Evolutionary conservation across 2,113 vertebrate genomes (phyloP).

Genomic region (Gallinago paraguaiae): DNA sequence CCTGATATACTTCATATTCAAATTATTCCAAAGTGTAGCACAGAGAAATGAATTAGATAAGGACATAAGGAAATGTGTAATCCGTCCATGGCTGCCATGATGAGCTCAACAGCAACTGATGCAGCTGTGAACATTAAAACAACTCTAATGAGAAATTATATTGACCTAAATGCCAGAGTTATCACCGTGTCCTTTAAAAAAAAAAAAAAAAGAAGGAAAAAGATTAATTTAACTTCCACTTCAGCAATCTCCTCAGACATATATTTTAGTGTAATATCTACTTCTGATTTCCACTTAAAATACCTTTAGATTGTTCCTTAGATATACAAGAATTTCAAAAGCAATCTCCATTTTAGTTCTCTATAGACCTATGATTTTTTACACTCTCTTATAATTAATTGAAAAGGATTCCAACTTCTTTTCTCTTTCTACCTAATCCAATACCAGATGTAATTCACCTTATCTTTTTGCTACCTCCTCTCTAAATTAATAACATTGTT

Average conservation of each 20-base stretch:
- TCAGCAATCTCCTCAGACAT: not conserved
- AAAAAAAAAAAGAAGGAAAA: not conserved
- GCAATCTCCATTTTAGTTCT: not conserved
- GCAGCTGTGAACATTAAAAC: not conserved
- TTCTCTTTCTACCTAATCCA: not conserved
- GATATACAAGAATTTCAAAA: not conserved
- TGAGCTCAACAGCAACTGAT: not conserved
- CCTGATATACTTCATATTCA: constrained; percentile 22
- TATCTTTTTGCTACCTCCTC: not conserved
- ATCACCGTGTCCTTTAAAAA: not conserved
- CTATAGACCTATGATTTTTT: not conserved
- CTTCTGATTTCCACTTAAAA: not conserved
- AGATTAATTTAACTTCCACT: not conserved
- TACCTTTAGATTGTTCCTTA: not conserved
- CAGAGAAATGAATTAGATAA: not conserved
- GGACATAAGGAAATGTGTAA: not conserved
- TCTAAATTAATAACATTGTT: not conserved
- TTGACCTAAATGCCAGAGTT: not conserved
- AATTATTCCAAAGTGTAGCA: not conserved
- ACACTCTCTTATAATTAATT: not conserved
- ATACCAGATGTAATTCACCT: not conserved
- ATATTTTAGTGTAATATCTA: not conserved
- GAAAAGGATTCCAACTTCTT: not conserved
- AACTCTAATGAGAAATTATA: not conserved
- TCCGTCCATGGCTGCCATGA: not conserved